A percentile compares a stretch with the other conserved stretches of the same genome.
Evolutionary conservation across 2,113 vertebrate genomes (phyloP).

Genomic region (Protomyctophum bolini): DNA sequence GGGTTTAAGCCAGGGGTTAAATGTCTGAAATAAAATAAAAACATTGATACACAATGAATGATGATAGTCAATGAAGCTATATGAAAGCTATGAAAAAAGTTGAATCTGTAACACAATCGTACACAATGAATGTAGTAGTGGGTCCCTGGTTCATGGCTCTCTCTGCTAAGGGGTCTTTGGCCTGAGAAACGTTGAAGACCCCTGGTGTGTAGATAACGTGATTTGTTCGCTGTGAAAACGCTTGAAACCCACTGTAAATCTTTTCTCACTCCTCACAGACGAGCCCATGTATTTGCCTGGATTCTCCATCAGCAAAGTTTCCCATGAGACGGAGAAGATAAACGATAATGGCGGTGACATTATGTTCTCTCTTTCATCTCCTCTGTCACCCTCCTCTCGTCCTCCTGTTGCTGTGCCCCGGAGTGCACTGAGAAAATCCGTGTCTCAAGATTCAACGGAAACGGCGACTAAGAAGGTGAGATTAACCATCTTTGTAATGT

Average conservation of each 20-base stretch:
- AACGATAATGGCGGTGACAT: not conserved
- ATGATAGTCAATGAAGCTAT: too few relatives aligned
- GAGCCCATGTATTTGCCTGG: not conserved
- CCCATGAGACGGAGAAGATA: conserved; percentile 11
- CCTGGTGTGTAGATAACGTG: too few relatives aligned
- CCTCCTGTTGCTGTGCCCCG: conserved; percentile 22
- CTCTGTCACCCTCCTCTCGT: conserved; percentile 15
- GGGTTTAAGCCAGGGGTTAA: too few relatives aligned
- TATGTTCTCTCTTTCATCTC: not conserved
- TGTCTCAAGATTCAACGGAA: conserved; percentile 53
- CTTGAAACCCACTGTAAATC: not conserved
- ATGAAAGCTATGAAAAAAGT: too few relatives aligned
- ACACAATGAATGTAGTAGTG: too few relatives aligned
- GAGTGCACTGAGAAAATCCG: conserved; percentile 61
- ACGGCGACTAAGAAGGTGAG: conserved; percentile 73
- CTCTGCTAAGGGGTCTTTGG: not conserved
- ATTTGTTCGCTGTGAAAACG: too few relatives aligned
- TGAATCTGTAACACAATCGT: too few relatives aligned
- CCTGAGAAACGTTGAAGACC: not conserved
- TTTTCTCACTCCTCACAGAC: conserved; percentile 15
- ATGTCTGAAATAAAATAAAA: too few relatives aligned
- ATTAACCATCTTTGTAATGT: not conserved
- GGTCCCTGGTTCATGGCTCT: not conserved
- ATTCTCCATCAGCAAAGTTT: not conserved
- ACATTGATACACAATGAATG: too few relatives aligned